Evolutionary conservation across 2,113 vertebrate genomes (phyloP).

Genomic region (Poeciliopsis prolifica): DNA sequence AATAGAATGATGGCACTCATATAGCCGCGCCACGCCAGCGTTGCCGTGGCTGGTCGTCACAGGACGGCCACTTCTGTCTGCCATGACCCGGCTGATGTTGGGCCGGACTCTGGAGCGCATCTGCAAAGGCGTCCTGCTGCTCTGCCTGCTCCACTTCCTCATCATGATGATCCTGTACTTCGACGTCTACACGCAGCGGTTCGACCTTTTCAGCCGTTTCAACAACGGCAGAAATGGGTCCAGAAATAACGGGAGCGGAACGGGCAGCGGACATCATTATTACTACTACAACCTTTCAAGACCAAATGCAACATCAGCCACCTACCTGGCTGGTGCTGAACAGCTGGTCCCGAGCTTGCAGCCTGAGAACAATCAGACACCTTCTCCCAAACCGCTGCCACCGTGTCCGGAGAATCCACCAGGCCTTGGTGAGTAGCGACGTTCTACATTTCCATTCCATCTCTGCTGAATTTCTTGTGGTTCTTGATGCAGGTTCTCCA

Average conservation of each 20-base stretch:
- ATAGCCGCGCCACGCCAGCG: conserved; percentile 51
- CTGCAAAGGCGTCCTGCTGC: conserved; percentile 97
- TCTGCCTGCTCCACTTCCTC: conserved; percentile 96
- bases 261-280: conserved; percentile 75
- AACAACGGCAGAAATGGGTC: conserved; percentile 88
- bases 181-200: conserved; percentile 94
- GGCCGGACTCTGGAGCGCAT: conserved; percentile 98
- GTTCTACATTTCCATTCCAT: not conserved
- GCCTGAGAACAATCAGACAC: conserved; percentile 82
- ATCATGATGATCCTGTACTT: conserved; percentile 99
- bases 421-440: conserved; percentile 86
- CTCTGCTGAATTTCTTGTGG: not conserved
- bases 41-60: conserved; percentile 70
- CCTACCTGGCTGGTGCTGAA: conserved; percentile 77
- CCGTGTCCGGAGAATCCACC: conserved; percentile 92
- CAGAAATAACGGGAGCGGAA: conserved; percentile 77
- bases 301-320: conserved; percentile 84
- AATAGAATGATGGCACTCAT: conserved; percentile 45
- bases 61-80: conserved; percentile 73
- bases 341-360: conserved; percentile 80
- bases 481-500: not conserved
- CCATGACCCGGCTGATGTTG: conserved; percentile 99
- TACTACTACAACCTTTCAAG: conserved; percentile 86
- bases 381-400: conserved; percentile 86
- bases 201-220: conserved; percentile 98